Percentiles rank a stretch among this genome's conserved stretches.
phyloP scores from a whole-genome alignment of 92 coral and sea anemone species.

The Epizoanthus stellaris region DNA sequence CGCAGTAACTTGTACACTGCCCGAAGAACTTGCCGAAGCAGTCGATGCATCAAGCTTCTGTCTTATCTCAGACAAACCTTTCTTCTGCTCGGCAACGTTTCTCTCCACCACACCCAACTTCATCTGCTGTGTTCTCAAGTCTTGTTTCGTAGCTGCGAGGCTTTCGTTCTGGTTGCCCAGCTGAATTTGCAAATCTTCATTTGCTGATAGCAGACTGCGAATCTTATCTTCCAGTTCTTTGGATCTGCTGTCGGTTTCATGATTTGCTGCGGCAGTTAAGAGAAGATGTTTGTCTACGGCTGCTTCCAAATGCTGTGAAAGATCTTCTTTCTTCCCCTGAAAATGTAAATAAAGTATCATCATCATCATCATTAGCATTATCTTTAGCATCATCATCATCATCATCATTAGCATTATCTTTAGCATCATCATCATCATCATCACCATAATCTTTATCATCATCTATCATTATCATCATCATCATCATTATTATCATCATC shows the following conservation, averaged over 20 bases:
- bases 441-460: too few species aligned
- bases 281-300: conserved; percentile 38
- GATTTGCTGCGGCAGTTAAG: conserved; percentile 31
- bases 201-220: conserved; percentile 5
- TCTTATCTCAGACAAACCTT: conserved; percentile 1
- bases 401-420: neutral
- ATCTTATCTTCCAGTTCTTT: conserved; percentile 13
- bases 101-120: conserved; percentile 46
- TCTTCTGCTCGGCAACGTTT: conserved; percentile 29
- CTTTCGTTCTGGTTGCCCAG: conserved; percentile 55
- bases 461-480: too few species aligned
- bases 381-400: neutral
- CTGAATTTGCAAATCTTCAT: conserved; percentile 31
- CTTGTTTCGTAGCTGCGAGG: conserved; percentile 53
- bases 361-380: neutral
- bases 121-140: conserved; percentile 58
- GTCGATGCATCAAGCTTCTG: neutral
- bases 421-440: neutral
- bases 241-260: neutral
- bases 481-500: too few species aligned
- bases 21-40: neutral
- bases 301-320: conserved; percentile 47
- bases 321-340: conserved; percentile 58
- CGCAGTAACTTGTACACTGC: neutral
- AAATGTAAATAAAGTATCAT: neutral